Evolutionary conservation across 2,113 vertebrate genomes (phyloP).

Genomic region (Ondatra zibethicus): DNA sequence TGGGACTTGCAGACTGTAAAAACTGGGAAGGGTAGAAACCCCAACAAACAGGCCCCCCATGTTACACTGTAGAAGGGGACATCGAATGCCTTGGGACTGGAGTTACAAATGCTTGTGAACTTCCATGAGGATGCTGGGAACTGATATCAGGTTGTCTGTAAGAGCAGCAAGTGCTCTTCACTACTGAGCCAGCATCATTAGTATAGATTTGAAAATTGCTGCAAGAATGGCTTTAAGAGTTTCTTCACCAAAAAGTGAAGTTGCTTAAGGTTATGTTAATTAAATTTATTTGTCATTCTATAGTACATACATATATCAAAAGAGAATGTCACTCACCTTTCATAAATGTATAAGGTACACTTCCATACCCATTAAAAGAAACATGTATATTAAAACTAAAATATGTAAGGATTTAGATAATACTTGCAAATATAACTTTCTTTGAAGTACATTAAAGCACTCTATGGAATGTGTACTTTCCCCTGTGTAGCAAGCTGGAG

Average conservation of each 20-base stretch:
- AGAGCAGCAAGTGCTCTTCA: not conserved
- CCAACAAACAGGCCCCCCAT: too few species aligned
- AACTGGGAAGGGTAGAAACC: too few species aligned
- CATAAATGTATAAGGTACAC: not conserved
- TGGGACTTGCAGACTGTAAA: too few species aligned
- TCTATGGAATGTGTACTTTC: not conserved
- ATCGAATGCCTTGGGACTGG: not conserved
- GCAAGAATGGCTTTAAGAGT: not conserved
- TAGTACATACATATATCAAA: not conserved
- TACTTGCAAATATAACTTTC: conserved; percentile 12
- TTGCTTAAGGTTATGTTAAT: not conserved
- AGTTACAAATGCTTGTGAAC: not conserved
- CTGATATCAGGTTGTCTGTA: not conserved
- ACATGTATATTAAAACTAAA: not conserved
- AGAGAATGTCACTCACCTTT: not conserved
- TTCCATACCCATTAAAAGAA: not conserved
- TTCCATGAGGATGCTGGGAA: not conserved
- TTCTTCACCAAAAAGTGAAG: not conserved
- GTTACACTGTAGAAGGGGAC: not conserved
- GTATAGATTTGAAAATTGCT: conserved; percentile 13
- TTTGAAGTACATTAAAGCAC: conserved; percentile 8
- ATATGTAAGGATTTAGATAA: conserved; percentile 26
- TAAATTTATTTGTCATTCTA: not conserved
- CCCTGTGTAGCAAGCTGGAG: not conserved
- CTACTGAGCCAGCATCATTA: not conserved